Evolutionary conservation across 2,113 vertebrate species (phyloP).

Genomic region (Podiceps cristatus): DNA sequence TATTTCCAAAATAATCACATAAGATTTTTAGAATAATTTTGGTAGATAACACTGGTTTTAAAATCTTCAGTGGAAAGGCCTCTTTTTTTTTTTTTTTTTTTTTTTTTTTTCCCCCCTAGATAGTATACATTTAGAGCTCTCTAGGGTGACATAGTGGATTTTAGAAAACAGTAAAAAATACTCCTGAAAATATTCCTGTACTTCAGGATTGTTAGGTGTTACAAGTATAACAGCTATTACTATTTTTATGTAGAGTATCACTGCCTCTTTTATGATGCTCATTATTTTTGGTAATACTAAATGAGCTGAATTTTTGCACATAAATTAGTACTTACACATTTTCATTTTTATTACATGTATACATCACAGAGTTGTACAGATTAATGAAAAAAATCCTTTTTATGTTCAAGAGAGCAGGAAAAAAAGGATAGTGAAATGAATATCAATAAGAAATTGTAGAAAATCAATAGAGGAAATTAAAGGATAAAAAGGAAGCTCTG

Average conservation of each 20-base stretch:
- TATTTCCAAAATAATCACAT: neutral
- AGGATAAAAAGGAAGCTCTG: neutral
- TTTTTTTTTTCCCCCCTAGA: neutral
- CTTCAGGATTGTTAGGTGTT: neutral
- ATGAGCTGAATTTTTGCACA: constrained; percentile 4
- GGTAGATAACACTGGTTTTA: neutral
- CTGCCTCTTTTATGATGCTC: neutral
- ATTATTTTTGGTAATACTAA: constrained; percentile 32
- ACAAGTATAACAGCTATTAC: neutral
- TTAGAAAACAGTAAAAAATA: neutral
- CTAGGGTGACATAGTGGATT: neutral
- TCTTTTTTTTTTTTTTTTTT: neutral
- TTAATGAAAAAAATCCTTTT: neutral
- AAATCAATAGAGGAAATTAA: constrained; percentile 24
- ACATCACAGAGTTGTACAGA: neutral
- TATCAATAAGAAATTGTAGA: constrained; percentile 17
- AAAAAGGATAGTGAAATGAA: neutral
- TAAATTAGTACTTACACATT: constrained; percentile 24
- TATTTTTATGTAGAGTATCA: neutral
- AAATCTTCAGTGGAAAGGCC: neutral
- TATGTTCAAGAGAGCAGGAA: neutral
- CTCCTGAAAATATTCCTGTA: neutral
- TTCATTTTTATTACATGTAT: constrained; percentile 36
- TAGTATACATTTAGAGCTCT: neutral
- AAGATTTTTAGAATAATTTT: neutral